phyloP scores from a whole-genome alignment of 2,888 invertebrate genomes.

The Drosophila meridionalis region DNA sequence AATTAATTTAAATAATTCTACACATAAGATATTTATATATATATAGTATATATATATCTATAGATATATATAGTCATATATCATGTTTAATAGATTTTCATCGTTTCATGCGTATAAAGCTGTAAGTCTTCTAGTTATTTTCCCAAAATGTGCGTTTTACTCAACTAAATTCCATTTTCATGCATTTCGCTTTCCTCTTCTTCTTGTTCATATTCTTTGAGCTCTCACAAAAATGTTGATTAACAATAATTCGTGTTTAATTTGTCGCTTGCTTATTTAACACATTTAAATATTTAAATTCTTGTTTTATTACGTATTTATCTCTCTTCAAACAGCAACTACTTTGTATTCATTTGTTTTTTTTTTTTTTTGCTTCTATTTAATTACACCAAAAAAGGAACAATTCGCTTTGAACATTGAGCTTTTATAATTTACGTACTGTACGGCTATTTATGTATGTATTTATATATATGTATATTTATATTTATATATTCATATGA shows the following conservation, averaged over 20 bases:
- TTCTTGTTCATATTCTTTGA: conserved; percentile 36
- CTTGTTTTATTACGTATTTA: conserved; percentile 33
- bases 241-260: conserved; percentile 57
- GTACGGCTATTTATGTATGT: conserved; percentile 33
- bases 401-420: conserved; percentile 80
- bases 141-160: conserved; percentile 68
- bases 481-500: conserved; percentile 23
- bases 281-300: conserved; percentile 54
- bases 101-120: conserved; percentile 76
- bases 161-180: conserved; percentile 72
- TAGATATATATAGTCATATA: conserved; percentile 38
- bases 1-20: conserved; percentile 73
- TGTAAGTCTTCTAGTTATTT: conserved; percentile 80
- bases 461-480: conserved; percentile 3
- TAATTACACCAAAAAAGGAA: conserved; percentile 66
- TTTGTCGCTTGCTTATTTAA: conserved; percentile 36
- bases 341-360: conserved; percentile 23
- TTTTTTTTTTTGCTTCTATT: conserved; percentile 14
- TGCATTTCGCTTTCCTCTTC: conserved; percentile 39
- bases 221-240: conserved; percentile 48
- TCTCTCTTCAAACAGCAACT: conserved; percentile 34
- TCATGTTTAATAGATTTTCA: conserved; percentile 61
- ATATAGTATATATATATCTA: conserved; percentile 24
- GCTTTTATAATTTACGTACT: conserved; percentile 59
- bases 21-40: conserved; percentile 41